phyloP scores from a whole-genome alignment of 2,888 invertebrate species.

The Eumacrocentrus americanus region DNA sequence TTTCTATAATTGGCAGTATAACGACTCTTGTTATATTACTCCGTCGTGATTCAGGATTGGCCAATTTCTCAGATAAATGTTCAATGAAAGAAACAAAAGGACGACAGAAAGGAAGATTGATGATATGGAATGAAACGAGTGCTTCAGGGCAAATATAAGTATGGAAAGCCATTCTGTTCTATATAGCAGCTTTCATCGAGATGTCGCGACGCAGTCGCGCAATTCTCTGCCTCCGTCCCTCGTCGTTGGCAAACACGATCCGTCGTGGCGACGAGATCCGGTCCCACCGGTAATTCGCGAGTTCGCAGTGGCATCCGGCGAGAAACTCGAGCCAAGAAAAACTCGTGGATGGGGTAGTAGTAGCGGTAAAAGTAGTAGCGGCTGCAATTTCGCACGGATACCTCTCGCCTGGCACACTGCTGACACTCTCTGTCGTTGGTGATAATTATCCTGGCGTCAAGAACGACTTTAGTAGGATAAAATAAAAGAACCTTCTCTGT shows the following conservation, averaged over 20 bases:
- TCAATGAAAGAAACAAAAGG: not conserved
- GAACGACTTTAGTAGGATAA: constrained; percentile 5
- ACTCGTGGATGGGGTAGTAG: constrained; percentile 13
- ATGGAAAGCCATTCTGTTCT: no score
- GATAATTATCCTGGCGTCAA: constrained; percentile 18
- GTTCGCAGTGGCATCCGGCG: constrained; percentile 28
- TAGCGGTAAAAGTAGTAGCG: constrained; percentile 12
- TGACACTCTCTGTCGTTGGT: constrained; percentile 5
- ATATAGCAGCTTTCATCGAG: constrained; percentile 2
- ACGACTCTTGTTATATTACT: not conserved
- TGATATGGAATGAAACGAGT: not conserved
- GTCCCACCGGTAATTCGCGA: constrained; percentile 26
- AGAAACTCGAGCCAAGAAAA: constrained; percentile 30
- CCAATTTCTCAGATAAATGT: not conserved
- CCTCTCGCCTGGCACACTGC: constrained; percentile 1
- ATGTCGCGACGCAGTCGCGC: not conserved
- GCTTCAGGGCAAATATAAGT: not conserved
- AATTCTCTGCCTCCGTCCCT: constrained; percentile 11
- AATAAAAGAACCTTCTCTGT: constrained; percentile 8
- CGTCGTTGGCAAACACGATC: constrained; percentile 24
- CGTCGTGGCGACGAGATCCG: constrained; percentile 21
- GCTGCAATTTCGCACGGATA: constrained; percentile 18
- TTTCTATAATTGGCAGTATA: not conserved
- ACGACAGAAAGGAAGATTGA: not conserved
- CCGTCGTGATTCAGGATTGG: not conserved